Conservation (phyloP, 2,888 invertebrate genomes). For the Conistra vaccinii region DNA sequence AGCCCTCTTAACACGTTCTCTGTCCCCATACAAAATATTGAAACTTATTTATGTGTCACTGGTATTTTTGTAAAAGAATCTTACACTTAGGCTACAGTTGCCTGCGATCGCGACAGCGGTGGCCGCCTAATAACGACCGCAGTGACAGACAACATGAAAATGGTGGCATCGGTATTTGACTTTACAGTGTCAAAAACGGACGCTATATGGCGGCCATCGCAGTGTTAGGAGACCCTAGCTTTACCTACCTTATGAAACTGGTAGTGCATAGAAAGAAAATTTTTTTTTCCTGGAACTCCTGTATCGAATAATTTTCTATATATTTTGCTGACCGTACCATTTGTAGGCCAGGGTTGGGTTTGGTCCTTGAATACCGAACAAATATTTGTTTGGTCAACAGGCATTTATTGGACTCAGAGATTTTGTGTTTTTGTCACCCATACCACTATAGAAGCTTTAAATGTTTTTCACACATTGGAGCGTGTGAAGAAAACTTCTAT, state of each 20-base stretch:
- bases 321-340: not conserved
- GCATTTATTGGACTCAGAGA: not conserved
- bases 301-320: not conserved
- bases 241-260: not conserved
- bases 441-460: not conserved
- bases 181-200: not conserved
- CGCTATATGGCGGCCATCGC: not conserved
- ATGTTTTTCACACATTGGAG: not conserved
- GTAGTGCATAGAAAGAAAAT: not conserved
- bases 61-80: not conserved
- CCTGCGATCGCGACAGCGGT: too few species aligned
- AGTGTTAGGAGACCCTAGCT: not conserved
- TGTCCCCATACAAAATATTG: not conserved
- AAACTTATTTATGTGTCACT: not conserved
- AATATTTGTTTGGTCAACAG: conserved; percentile 22
- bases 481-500: not conserved
- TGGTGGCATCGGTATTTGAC: not conserved
- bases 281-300: not conserved
- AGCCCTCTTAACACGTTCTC: not conserved
- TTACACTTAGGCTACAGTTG: not conserved
- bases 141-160: not conserved
- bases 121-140: not conserved
- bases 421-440: not conserved
- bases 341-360: conserved; percentile 20
- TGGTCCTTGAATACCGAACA: conserved; percentile 9